phyloP scores from a whole-genome alignment of 2,113 vertebrate genomes.

The Oncorhynchus tshawytscha region DNA sequence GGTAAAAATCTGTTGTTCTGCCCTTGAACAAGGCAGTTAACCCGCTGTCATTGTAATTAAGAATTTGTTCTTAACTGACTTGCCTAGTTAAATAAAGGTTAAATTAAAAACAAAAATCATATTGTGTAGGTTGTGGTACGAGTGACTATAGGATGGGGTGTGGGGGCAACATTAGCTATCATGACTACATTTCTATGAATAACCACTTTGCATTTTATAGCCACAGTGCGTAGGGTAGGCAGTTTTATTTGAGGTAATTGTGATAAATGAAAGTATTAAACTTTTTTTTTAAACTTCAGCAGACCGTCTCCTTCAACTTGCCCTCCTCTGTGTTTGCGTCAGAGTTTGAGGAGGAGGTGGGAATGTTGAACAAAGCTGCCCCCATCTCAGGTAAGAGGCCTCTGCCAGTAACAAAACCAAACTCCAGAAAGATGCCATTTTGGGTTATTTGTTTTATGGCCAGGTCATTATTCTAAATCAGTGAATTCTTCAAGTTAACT shows the following conservation, averaged over 20 bases:
- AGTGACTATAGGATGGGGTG: no score
- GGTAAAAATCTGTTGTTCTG: no score
- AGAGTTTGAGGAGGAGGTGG: slow-evolving; percentile 94
- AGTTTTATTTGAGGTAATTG: neutral
- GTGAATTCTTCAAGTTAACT: neutral
- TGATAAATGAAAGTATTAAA: neutral
- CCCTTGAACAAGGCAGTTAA: no score
- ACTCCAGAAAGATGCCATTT: neutral
- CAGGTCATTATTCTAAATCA: neutral
- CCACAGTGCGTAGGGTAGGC: neutral
- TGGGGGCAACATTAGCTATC: no score
- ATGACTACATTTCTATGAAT: no score
- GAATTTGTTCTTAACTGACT: no score
- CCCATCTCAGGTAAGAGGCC: slow-evolving; percentile 86
- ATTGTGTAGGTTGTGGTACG: no score
- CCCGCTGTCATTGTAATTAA: no score
- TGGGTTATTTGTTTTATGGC: neutral
- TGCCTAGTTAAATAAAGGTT: no score
- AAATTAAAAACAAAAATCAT: no score
- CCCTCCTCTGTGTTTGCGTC: slow-evolving; percentile 97
- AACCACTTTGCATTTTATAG: neutral
- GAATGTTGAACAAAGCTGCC: slow-evolving; percentile 96
- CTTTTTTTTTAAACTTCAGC: slow-evolving; percentile 15
- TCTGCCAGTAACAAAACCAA: neutral
- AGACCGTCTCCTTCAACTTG: slow-evolving; percentile 83